Evolutionary conservation across 2,888 invertebrate species (phyloP).

Genomic region (Fragum whitleyi): DNA sequence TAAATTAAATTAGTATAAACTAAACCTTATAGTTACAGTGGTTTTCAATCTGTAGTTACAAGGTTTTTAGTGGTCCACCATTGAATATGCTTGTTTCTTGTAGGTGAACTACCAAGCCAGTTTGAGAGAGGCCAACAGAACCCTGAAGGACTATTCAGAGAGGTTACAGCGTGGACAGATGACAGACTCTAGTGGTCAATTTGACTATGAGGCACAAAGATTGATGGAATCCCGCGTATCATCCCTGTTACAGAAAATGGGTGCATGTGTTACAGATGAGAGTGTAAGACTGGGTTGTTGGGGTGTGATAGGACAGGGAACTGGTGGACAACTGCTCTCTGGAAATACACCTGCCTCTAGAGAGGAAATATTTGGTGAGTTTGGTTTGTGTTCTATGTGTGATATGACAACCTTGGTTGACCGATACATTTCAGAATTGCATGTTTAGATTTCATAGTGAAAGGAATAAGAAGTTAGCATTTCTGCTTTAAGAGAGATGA

Average conservation of each 20-base stretch:
- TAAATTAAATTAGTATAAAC: too few relatives aligned
- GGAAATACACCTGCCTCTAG: constrained; percentile 70
- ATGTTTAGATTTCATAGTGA: too few relatives aligned
- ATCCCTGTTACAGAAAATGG: constrained; percentile 78
- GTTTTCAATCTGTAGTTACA: too few relatives aligned
- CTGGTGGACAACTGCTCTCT: constrained; percentile 77
- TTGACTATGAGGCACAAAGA: constrained; percentile 74
- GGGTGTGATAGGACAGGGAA: constrained; percentile 81
- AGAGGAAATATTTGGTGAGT: constrained; percentile 76
- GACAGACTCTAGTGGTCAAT: constrained; percentile 70
- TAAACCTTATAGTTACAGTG: too few relatives aligned
- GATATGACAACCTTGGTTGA: too few relatives aligned
- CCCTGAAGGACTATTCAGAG: constrained; percentile 78
- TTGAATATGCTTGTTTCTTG: too few relatives aligned
- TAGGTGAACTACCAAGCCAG: constrained; percentile 80
- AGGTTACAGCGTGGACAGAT: constrained; percentile 77
- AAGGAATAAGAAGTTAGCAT: too few relatives aligned
- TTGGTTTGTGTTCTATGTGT: not conserved
- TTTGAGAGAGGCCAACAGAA: constrained; percentile 76
- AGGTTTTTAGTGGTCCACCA: too few relatives aligned
- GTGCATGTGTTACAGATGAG: constrained; percentile 74
- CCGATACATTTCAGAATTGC: too few relatives aligned
- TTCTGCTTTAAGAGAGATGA: too few relatives aligned
- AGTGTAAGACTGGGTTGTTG: constrained; percentile 81
- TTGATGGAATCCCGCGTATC: constrained; percentile 73